Evolutionary conservation across 2,888 invertebrate genomes (phyloP).

Genomic region (Rotaria socialis): DNA sequence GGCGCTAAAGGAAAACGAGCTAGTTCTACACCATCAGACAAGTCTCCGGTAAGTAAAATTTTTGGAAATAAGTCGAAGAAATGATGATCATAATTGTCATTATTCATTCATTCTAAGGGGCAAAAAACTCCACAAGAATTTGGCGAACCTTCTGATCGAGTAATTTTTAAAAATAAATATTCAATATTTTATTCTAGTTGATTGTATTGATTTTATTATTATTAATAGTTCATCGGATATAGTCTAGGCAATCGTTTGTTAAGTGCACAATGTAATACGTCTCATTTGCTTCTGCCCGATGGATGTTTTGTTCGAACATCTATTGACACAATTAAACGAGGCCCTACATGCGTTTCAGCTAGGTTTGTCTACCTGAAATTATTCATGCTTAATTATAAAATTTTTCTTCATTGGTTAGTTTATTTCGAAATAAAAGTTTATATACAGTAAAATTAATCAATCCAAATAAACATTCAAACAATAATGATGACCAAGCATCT

Average conservation of each 20-base stretch:
- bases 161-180: neutral
- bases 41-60: neutral
- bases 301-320: constrained; percentile 4
- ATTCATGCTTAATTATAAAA: neutral
- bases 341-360: neutral
- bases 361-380: neutral
- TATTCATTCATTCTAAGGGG: neutral
- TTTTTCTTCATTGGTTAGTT: neutral
- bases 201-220: neutral
- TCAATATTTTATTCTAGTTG: neutral
- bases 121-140: neutral
- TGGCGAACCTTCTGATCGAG: neutral
- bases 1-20: constrained; percentile 12
- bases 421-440: constrained; percentile 12
- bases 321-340: constrained; percentile 7
- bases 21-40: neutral
- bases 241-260: constrained; percentile 9
- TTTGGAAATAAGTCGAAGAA: too few species aligned
- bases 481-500: neutral
- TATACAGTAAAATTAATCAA: constrained; percentile 17
- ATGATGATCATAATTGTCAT: too few species aligned
- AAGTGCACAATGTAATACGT: neutral
- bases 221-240: neutral
- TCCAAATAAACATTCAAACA: neutral
- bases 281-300: neutral